Evolutionary conservation across 2,888 invertebrate genomes (phyloP).

Genomic region (Pristionchus arcanus): DNA sequence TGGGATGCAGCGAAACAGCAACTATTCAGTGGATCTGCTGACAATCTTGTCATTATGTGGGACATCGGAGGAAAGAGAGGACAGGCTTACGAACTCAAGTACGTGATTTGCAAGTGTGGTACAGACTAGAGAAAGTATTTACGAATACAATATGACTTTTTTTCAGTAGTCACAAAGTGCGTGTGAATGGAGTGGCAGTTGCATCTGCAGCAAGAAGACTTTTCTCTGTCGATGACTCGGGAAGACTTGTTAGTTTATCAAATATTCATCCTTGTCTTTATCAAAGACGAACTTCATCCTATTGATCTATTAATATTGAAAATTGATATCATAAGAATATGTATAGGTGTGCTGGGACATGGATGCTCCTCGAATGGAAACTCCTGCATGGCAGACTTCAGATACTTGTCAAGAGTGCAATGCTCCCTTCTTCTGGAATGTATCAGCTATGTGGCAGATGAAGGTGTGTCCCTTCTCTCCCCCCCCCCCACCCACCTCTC

Average conservation of each 20-base stretch:
- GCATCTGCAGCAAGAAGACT: conserved; percentile 88
- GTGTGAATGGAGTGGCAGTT: conserved; percentile 92
- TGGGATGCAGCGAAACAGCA: conserved; percentile 94
- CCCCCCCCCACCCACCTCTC: background rate
- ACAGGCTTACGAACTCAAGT: conserved; percentile 91
- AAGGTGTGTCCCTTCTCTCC: conserved; percentile 78
- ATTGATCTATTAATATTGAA: too few relatives aligned
- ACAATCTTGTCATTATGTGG: conserved; percentile 97
- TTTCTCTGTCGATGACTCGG: conserved; percentile 93
- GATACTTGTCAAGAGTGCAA: conserved; percentile 95
- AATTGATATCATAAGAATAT: background rate
- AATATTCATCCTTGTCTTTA: background rate
- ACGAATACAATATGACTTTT: background rate
- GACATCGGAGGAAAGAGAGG: conserved; percentile 98
- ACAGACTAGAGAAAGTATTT: too few relatives aligned
- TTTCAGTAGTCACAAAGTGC: conserved; percentile 83
- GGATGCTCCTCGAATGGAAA: conserved; percentile 85
- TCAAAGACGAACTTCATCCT: background rate
- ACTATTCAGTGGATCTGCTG: conserved; percentile 95
- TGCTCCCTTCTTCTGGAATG: conserved; percentile 98
- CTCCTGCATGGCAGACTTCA: conserved; percentile 95
- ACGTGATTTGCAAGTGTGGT: conserved; percentile 36
- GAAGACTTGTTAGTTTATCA: conserved; percentile 84
- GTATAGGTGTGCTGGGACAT: conserved; percentile 91
- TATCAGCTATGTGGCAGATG: conserved; percentile 98